Percentiles rank a stretch among this genome's conserved stretches.
Conservation (phyloP, 2,888 invertebrate genomes). For the Apocheima hispidaria region DNA sequence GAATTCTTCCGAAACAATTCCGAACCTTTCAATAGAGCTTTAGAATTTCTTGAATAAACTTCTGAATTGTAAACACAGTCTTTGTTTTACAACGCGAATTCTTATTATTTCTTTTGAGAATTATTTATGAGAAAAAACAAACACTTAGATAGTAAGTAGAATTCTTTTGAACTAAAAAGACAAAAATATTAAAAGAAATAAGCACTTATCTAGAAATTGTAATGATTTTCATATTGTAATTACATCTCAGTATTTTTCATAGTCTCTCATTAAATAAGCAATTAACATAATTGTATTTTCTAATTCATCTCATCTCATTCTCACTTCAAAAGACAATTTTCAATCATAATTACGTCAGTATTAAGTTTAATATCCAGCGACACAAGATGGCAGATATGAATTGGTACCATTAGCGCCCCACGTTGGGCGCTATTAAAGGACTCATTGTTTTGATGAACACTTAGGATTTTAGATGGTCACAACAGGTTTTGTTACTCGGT, state of each 20-base stretch:
- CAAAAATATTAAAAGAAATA: neutral
- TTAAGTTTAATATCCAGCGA: constrained; percentile 31
- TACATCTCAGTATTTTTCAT: neutral
- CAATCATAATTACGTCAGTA: constrained; percentile 29
- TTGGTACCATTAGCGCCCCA: constrained; percentile 44
- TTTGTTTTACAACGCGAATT: constrained; percentile 28
- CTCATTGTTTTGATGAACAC: constrained; percentile 59
- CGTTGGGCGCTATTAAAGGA: constrained; percentile 58
- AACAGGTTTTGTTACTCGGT: constrained; percentile 38
- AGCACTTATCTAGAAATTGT: neutral
- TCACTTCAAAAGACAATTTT: constrained; percentile 12
- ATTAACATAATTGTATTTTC: neutral
- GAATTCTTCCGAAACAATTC: constrained; percentile 58
- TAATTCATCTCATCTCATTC: neutral
- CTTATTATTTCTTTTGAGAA: no score
- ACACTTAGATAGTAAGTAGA: no score
- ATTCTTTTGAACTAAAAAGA: neutral
- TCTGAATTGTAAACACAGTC: constrained; percentile 26
- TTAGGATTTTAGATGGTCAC: constrained; percentile 57
- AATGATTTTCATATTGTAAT: neutral
- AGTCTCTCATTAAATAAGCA: constrained; percentile 1
- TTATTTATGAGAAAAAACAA: no score
- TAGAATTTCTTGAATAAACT: constrained; percentile 30
- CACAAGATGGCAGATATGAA: constrained; percentile 35
- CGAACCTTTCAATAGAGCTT: constrained; percentile 45